Conservation (phyloP, 1,140 invertebrate genomes). For the Rhizoglyphus robini region DNA sequence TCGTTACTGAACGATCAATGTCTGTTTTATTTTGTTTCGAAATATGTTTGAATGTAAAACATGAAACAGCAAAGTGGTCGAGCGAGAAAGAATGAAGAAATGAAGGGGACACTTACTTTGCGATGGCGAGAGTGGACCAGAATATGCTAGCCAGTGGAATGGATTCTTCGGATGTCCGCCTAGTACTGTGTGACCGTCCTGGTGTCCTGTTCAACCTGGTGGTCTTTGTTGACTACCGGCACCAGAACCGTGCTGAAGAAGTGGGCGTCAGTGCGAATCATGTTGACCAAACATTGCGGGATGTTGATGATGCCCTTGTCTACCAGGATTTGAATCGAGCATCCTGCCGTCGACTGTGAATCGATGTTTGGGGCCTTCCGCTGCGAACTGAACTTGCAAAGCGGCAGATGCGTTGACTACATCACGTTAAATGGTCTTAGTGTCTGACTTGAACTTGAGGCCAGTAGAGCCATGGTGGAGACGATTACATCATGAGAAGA, state of each 20-base stretch:
- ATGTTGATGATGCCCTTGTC: not conserved
- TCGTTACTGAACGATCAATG: no score
- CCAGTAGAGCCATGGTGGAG: not conserved
- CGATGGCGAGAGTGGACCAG: conserved; percentile 11
- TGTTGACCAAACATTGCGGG: not conserved
- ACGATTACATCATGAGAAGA: not conserved
- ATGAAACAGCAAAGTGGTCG: no score
- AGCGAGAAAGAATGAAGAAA: not conserved
- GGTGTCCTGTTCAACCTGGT: not conserved
- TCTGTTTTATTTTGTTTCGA: no score
- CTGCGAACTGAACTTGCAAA: conserved; percentile 5
- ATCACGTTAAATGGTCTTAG: not conserved
- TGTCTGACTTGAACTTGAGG: no score
- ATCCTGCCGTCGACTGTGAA: conserved; percentile 4
- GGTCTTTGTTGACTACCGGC: not conserved
- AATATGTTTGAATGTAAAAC: no score
- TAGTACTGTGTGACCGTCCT: not conserved
- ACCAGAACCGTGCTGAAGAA: not conserved
- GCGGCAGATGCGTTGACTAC: not conserved
- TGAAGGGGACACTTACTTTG: conserved; percentile 2
- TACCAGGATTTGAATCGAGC: not conserved
- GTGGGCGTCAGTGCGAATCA: not conserved
- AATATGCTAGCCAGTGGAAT: not conserved
- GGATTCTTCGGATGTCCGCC: conserved; percentile 9
- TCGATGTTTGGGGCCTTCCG: not conserved